Evolutionary conservation across 2,888 invertebrate species (phyloP), one percentile per base, ranked within the genome.

Genomic region (Spilosoma lubricipeda): DNA sequence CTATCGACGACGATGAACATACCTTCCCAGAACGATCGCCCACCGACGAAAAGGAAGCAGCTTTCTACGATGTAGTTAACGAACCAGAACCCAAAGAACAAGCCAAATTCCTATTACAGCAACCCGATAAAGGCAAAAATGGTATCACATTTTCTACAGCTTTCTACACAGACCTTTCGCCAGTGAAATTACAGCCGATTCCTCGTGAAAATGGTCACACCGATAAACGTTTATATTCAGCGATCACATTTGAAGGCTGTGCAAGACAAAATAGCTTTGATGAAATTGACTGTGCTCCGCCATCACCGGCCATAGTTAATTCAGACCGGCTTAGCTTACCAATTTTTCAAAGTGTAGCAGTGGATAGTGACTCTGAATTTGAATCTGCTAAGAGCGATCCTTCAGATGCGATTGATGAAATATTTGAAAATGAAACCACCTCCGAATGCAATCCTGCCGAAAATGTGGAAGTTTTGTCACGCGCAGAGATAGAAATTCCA

Each of bases 1-100:
- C 98, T 0, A 96, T 96, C 70, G 97, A 97, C 80, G 96, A 96
- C 72, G 90, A 90, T 59, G 94, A 93, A 13, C 94, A 96, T 80
- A 91, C 96, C 71, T 97, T 97, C 88, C 90, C 96, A 76, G 95
- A 96, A 82, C 96, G 93, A 82, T 93, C 95, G 66, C 94, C 95
- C 67, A 93, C 92, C 75, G 96, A 94, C 20, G 96, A 96, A 83
- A 93, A 93, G 80, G 97, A 97, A 89, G 93, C 96, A 76, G 94
- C 96, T 76, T 96, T 96, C 84, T 95, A 95, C 84, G 96, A 96
- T 82, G 95, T 95, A 79, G 95, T 95, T 77, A 92, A 96, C 42
- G 96, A 95, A 80, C 82, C 90, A 18, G 93, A 93, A 87, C 92
- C 90, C 84, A 92, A 92, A 73, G 94, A 92, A 63, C 92, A 89